Evolutionary conservation across 2,797 vertebrate genomes (phyloP), one percentile per base, ranked within the genome.

Genomic region (Ciconia nigra): DNA sequence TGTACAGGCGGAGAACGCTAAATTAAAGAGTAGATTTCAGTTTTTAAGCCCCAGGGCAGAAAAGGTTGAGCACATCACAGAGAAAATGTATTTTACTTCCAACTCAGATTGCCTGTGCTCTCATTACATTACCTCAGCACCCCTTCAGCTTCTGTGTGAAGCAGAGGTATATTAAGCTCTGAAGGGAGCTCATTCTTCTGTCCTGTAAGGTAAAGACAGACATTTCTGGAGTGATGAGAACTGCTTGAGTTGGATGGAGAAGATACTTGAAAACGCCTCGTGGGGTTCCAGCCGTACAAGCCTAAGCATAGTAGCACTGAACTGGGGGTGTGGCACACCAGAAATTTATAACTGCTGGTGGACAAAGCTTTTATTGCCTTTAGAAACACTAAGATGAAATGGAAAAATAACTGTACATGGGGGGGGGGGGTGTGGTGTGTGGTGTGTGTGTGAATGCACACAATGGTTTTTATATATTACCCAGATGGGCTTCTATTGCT

Each of bases 11-110:
- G 87, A 80, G 74, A 89, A 95, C 44, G 11, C 81, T 88, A 96
- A 97, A 97, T 98, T 97, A 97, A 97, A 97, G 93, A 92, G 89
- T 94, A 35, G 39, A 78, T 88, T 83, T 96, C 83, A 41, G 94
- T 78, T 96, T 95, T 96, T 82, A 97, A 96, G 96, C 96, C 96
- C 85, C 63, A 55, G 79, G 97, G 97, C 96, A 96, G 87, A 89
- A 94, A 96, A 97, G 96, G 95, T 78, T 95, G 92, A 97, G 82
- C 77, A 93, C 57, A 87, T 97, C 93, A 97, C 90, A 95, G 81
- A 94, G 74, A 91, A 98, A 98, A 96, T 62, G 71, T 71, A 89
- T 97, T 95, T 97, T 89, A 89, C 95, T 98, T 97, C 95, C 90
- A 85, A 86, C 83, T 81, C 70, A 87, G 84, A 71, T 57, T 95